Percentiles rank a stretch among this genome's conserved stretches.
phyloP scores from a whole-genome alignment of 2,113 vertebrate genomes.

The Phalacrocorax pelagicus region DNA sequence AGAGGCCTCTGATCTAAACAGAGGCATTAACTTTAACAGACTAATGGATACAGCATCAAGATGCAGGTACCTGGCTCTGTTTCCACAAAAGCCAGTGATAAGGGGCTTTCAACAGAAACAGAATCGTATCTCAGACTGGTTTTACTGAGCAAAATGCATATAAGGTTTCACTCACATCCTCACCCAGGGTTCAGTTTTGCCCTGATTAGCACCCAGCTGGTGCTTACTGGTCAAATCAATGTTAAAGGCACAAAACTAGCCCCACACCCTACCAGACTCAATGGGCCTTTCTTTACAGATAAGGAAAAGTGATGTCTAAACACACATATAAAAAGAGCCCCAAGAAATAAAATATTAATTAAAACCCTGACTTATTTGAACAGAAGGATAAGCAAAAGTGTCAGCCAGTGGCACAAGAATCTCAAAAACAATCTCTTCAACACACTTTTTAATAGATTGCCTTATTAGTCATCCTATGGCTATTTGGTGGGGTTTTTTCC shows the following conservation, averaged over 20 bases:
- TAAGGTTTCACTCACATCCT: constrained; percentile 30
- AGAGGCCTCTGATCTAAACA: constrained; percentile 1
- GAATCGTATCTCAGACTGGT: not conserved
- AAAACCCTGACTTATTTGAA: not conserved
- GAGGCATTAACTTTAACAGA: not conserved
- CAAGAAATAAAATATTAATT: not conserved
- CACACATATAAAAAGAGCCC: not conserved
- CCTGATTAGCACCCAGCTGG: not conserved
- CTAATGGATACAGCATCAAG: not conserved
- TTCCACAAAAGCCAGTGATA: not conserved
- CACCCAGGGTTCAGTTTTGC: not conserved
- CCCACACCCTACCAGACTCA: not conserved
- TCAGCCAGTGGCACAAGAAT: constrained; percentile 1
- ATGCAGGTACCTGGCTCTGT: not conserved
- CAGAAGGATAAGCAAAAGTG: not conserved
- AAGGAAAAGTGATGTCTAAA: not conserved
- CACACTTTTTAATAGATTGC: not conserved
- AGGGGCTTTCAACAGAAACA: constrained; percentile 22
- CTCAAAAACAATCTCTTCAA: constrained; percentile 14
- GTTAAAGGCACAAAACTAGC: not conserved
- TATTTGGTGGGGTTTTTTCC: not conserved
- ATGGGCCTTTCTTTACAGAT: not conserved
- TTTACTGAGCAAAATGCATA: not conserved
- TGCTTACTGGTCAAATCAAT: constrained; percentile 12
- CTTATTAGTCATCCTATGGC: not conserved